Conservation (phyloP, 2,113 vertebrate genomes). For the pig (Sus scrofa) region DNA sequence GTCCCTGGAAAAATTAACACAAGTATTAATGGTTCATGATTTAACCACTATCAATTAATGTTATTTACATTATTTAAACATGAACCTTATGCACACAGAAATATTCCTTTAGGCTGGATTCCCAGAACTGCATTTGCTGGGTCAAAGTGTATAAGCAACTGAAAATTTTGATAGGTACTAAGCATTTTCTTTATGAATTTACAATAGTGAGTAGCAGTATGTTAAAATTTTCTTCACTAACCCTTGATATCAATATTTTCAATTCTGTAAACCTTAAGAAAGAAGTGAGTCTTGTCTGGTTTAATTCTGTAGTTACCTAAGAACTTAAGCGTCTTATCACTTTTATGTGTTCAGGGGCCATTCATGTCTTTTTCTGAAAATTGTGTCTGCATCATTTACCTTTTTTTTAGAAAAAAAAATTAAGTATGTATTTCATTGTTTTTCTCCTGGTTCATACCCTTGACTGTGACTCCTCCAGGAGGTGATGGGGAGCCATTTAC, state of each 20-base stretch:
- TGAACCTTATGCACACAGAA: not conserved
- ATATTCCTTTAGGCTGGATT: not conserved
- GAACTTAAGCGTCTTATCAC: not conserved
- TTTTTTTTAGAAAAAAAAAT: not conserved
- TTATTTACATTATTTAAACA: slow-evolving; percentile 18
- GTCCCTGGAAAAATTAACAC: not conserved
- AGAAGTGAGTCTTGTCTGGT: not conserved
- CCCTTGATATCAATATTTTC: not conserved
- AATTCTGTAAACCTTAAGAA: not conserved
- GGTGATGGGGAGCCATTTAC: not conserved
- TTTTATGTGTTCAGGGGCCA: slow-evolving; percentile 11
- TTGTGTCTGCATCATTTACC: not conserved
- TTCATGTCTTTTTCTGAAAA: not conserved
- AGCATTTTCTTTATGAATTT: not conserved
- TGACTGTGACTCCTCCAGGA: not conserved
- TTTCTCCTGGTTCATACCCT: not conserved
- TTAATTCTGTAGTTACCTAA: not conserved
- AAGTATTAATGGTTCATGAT: not conserved
- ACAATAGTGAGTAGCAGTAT: not conserved
- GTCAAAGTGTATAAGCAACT: not conserved
- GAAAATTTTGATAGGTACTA: slow-evolving; percentile 15
- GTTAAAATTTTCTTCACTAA: not conserved
- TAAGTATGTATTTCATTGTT: not conserved
- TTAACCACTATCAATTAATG: not conserved
- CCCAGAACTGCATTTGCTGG: not conserved